Percentiles rank a stretch among this genome's conserved stretches.
Evolutionary conservation across 2,113 vertebrate species (phyloP).

Genomic region (Nettapus auritus): DNA sequence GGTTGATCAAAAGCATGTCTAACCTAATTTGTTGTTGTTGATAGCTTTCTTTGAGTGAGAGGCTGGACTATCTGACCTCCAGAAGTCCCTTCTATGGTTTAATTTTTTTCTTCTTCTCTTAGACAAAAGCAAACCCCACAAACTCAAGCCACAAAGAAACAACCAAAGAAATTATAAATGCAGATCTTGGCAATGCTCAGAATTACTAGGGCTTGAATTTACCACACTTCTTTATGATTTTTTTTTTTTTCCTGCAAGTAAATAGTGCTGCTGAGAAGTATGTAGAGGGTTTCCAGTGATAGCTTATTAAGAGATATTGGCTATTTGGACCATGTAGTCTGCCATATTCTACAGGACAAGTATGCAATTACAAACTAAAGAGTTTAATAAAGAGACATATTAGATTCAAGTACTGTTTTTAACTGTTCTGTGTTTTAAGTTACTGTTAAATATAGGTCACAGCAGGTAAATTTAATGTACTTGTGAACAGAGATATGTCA

Average conservation of each 20-base stretch:
- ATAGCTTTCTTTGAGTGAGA: not conserved
- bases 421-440: constrained; percentile 15
- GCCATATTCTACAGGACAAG: not conserved
- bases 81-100: not conserved
- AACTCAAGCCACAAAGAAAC: not conserved
- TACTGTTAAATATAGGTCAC: not conserved
- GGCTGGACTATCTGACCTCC: not conserved
- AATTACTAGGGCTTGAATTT: not conserved
- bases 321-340: constrained; percentile 4
- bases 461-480: not conserved
- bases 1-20: not conserved
- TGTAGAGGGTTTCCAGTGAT: not conserved
- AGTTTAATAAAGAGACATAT: constrained; percentile 10
- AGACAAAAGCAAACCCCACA: not conserved
- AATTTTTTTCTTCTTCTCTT: not conserved
- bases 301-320: not conserved
- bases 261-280: not conserved
- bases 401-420: constrained; percentile 8
- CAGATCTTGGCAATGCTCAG: not conserved
- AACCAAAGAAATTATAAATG: not conserved
- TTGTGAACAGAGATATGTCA: not conserved
- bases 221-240: not conserved
- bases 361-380: not conserved
- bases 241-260: not conserved
- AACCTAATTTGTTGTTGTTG: not conserved